Percentiles rank a stretch among this genome's conserved stretches.
These are phyloP conservation scores for Tenthredo distinguenda DNA, from an alignment of 2,888 invertebrate species.

Conservation along the genomic window DNA sequence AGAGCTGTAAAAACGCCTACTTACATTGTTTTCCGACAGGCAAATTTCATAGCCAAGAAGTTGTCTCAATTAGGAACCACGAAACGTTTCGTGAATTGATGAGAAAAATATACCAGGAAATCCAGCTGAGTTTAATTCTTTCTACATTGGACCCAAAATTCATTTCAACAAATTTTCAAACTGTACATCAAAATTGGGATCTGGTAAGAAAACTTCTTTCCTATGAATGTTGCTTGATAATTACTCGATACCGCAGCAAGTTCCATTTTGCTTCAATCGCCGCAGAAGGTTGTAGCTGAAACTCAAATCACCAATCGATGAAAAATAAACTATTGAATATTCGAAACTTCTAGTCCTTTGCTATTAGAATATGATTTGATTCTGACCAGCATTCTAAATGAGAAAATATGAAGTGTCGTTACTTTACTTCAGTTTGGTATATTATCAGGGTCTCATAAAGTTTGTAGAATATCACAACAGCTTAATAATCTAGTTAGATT, in stretches of 20 bases:
- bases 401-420: neutral
- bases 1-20: conserved; percentile 67
- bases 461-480: neutral
- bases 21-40: conserved; percentile 28
- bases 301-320: conserved; percentile 66
- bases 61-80: conserved; percentile 37
- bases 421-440: neutral
- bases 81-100: conserved; percentile 51
- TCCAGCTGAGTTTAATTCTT: neutral
- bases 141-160: neutral
- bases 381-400: conserved; percentile 22
- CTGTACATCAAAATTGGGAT: conserved; percentile 42
- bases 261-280: conserved; percentile 46
- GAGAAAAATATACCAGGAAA: neutral
- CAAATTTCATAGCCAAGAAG: conserved; percentile 39
- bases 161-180: neutral
- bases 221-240: conserved; percentile 5
- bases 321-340: conserved; percentile 54
- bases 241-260: conserved; percentile 36
- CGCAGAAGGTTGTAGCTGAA: conserved; percentile 67
- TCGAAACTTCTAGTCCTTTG: conserved; percentile 11
- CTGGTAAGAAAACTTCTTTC: conserved; percentile 10
- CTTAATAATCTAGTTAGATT: neutral
- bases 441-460: neutral
- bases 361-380: neutral